phyloP scores from a whole-genome alignment of 1,140 invertebrate genomes.

The Anoplophora glabripennis region DNA sequence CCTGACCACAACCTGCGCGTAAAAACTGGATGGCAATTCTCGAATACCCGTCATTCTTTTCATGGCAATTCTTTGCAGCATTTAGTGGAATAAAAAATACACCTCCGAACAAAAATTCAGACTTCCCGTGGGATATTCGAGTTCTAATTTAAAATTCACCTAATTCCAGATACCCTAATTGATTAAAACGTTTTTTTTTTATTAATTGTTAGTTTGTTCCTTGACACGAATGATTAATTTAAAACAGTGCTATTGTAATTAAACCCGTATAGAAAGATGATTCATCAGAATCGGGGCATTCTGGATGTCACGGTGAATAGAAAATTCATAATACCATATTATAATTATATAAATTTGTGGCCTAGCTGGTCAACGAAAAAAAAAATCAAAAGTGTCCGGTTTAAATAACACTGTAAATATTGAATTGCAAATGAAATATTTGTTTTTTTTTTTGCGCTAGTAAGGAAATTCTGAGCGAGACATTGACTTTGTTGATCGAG shows the following conservation, averaged over 20 bases:
- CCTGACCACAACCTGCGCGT: too few species aligned
- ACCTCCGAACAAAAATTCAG: background rate
- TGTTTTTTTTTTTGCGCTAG: too few species aligned
- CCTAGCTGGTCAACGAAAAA: too few species aligned
- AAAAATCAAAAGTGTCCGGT: too few species aligned
- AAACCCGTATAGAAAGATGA: too few species aligned
- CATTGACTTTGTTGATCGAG: too few species aligned
- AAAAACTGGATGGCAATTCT: background rate
- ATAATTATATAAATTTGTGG: too few species aligned
- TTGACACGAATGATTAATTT: background rate
- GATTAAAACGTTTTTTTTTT: background rate
- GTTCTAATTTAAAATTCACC: background rate
- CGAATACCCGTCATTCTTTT: constrained; percentile 7
- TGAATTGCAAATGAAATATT: too few species aligned
- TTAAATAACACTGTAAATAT: too few species aligned
- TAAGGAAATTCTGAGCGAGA: too few species aligned
- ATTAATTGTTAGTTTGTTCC: background rate
- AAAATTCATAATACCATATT: background rate
- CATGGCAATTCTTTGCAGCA: constrained; percentile 1
- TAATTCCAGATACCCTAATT: background rate
- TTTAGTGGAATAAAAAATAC: background rate
- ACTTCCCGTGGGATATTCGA: constrained; percentile 11
- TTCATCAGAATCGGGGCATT: background rate
- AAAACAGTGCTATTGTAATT: background rate
- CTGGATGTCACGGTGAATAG: background rate